phyloP scores from a whole-genome alignment of 2,888 invertebrate genomes.

The Ornithoptera alexandrae region DNA sequence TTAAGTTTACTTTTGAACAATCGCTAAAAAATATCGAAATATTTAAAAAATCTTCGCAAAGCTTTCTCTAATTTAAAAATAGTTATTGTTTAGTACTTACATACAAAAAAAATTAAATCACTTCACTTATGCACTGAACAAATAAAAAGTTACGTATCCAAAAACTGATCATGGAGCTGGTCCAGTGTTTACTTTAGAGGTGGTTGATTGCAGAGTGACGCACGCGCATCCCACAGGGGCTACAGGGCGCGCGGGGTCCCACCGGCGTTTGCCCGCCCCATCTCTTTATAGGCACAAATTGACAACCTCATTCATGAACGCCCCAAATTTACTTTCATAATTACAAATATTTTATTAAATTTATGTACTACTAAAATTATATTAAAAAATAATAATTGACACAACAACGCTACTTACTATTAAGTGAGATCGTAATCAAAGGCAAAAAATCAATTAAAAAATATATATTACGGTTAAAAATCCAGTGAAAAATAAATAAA shows the following conservation, averaged over 20 bases:
- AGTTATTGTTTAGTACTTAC: constrained; percentile 9
- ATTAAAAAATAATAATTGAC: neutral
- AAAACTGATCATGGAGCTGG: constrained; percentile 1
- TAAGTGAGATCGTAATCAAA: neutral
- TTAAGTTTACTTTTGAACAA: neutral
- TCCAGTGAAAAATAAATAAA: too few species aligned
- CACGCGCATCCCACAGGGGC: constrained; percentile 49
- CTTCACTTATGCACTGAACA: constrained; percentile 11
- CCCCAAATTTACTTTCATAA: neutral
- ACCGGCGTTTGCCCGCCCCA: constrained; percentile 34
- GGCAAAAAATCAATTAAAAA: too few species aligned
- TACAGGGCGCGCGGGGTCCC: constrained; percentile 39
- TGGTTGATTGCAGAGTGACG: constrained; percentile 53
- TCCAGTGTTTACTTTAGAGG: constrained; percentile 47
- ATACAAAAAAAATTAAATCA: constrained; percentile 5
- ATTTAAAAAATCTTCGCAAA: constrained; percentile 7
- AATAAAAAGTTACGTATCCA: neutral
- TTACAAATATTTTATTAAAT: neutral
- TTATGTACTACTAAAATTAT: neutral
- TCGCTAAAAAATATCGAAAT: neutral
- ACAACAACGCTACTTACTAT: too few species aligned
- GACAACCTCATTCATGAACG: constrained; percentile 34
- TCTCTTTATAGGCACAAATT: constrained; percentile 37
- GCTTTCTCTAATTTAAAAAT: neutral
- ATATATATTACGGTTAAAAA: too few species aligned